Evolutionary conservation across 2,888 invertebrate genomes (phyloP), one percentile per base, ranked within the genome.

Genomic region (Encarsia formosa): DNA sequence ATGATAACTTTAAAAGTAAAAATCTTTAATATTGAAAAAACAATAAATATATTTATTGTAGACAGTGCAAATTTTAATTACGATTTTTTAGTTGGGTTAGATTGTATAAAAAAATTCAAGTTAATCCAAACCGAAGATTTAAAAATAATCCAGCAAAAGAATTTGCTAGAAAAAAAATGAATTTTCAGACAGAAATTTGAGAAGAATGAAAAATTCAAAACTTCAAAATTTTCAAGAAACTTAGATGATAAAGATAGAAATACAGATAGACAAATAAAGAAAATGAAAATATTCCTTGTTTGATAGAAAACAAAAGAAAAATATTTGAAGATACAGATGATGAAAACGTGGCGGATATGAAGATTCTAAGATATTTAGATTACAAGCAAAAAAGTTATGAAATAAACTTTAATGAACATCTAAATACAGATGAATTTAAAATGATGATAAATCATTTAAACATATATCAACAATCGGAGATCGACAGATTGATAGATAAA

Each of bases 61-160:
- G 35, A 52, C 13, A 32, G 57, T 22, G 32, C 59, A 8, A 38
- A 56, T 39, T 61, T 61, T 35, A 31, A 62, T 1, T 51, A 59
- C 41, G 54, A 63, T 41, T 55, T 64, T 29, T 6, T 64, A 6
- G 50, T 63, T 8, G 60, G 60, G 13, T 35, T 62, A 22, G 61
- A 63, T 48, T 49, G 50, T 0, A 61, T 64, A 49, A 47, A 39
- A n/a, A 31, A 39, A 9, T 31, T 31, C n/a, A 19, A 20, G 16
- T 18, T 31, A 32, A 31, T 20, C 49, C 38, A 52, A 59, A 31
- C 61, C 61, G 24, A 56, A 58, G 22, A 38, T 20, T 9, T 38
- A 38, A 4, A 18, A 41, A 40, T 41, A 8, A 24, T 18, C 18
- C 26, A 41, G 23, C 9, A n/a, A n/a, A n/a, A n/a, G n/a, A n/a